A percentile compares a stretch with the other conserved stretches of the same genome.
phyloP scores from a whole-genome alignment of 2,113 vertebrate genomes.

The Nothocercus julius region DNA sequence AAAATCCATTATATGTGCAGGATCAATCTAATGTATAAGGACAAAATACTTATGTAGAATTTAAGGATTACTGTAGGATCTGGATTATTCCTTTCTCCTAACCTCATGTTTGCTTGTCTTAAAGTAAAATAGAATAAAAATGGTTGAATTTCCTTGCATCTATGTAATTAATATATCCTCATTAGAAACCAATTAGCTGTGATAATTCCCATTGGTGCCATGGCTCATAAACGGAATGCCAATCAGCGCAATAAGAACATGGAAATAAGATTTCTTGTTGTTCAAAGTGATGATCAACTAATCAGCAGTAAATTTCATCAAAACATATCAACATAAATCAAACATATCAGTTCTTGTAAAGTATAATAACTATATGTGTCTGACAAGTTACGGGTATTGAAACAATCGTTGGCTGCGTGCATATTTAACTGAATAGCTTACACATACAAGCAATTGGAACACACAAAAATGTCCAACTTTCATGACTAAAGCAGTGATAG shows the following conservation, averaged over 20 bases:
- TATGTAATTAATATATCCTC: slow-evolving; percentile 70
- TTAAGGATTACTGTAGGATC: not conserved
- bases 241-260: slow-evolving; percentile 67
- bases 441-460: slow-evolving; percentile 31
- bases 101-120: slow-evolving; percentile 27
- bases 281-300: slow-evolving; percentile 74
- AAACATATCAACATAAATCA: slow-evolving; percentile 70
- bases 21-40: not conserved
- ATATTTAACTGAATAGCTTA: not conserved
- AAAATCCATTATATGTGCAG: not conserved
- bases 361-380: slow-evolving; percentile 31
- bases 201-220: slow-evolving; percentile 65
- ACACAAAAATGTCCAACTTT: not conserved
- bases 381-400: slow-evolving; percentile 44
- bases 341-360: slow-evolving; percentile 64
- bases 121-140: slow-evolving; percentile 59
- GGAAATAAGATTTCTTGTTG: slow-evolving; percentile 75
- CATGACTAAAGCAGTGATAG: slow-evolving; percentile 41
- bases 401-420: slow-evolving; percentile 9
- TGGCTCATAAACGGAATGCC: slow-evolving; percentile 58
- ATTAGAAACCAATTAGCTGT: slow-evolving; percentile 73
- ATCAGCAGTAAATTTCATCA: slow-evolving; percentile 77
- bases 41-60: not conserved
- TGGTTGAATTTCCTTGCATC: slow-evolving; percentile 56
- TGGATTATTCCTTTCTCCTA: not conserved